Percentiles rank a stretch among this genome's conserved stretches.
Evolutionary conservation across 2,113 vertebrate species (phyloP).

Genomic region (Rhabdornis inornatus): DNA sequence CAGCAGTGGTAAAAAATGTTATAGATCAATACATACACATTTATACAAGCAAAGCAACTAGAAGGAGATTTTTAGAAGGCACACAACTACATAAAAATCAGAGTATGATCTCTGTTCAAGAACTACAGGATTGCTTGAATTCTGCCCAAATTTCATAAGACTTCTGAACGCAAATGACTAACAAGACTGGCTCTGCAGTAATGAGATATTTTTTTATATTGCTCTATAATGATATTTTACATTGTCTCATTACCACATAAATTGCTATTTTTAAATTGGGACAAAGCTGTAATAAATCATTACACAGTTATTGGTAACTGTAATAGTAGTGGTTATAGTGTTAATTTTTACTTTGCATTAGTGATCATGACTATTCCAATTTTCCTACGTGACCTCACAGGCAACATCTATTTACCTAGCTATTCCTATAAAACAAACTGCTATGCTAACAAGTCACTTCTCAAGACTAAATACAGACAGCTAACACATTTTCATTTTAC

Average conservation of each 20-base stretch:
- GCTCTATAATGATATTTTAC: background rate
- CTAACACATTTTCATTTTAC: background rate
- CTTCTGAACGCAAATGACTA: background rate
- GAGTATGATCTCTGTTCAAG: background rate
- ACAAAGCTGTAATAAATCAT: background rate
- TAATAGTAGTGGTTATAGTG: background rate
- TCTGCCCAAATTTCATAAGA: background rate
- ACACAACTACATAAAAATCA: background rate
- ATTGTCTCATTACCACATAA: slow-evolving; percentile 17
- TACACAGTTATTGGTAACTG: background rate
- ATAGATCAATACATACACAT: background rate
- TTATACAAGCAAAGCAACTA: background rate
- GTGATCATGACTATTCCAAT: background rate
- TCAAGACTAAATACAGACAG: background rate
- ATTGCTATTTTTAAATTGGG: slow-evolving; percentile 1
- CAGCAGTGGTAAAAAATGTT: background rate
- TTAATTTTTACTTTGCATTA: background rate
- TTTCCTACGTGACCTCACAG: background rate
- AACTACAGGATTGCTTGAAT: background rate
- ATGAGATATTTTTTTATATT: background rate
- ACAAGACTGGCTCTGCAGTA: background rate
- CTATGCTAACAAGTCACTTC: background rate
- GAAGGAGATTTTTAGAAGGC: background rate
- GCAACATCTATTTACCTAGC: background rate
- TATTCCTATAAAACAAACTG: background rate